Percentiles rank a stretch among this genome's conserved stretches.
phyloP scores from a whole-genome alignment of 2,797 vertebrate species.

The Sebastes minor region DNA sequence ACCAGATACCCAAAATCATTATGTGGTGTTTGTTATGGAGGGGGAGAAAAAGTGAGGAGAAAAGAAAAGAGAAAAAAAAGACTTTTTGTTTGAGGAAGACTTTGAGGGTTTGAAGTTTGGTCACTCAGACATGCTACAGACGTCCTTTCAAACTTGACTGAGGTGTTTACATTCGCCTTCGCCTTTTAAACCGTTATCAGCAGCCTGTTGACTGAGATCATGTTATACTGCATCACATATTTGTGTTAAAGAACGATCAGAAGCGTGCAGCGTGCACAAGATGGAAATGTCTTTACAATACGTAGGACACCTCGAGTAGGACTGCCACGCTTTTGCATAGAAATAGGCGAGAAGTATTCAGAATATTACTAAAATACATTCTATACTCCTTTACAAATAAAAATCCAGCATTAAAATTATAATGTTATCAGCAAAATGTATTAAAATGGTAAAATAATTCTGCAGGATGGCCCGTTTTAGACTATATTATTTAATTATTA shows the following conservation, averaged over 20 bases:
- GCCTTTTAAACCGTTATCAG: conserved; percentile 22
- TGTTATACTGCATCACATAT: not conserved
- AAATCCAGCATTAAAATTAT: not conserved
- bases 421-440: not conserved
- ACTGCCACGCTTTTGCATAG: not conserved
- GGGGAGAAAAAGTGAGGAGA: conserved; percentile 19
- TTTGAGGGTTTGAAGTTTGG: conserved; percentile 54
- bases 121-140: conserved; percentile 48
- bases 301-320: not conserved
- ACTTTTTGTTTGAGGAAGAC: conserved; percentile 66
- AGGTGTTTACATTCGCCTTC: conserved; percentile 32
- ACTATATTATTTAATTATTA: not conserved
- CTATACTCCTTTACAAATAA: not conserved
- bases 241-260: not conserved
- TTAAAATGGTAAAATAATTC: not conserved
- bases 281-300: not conserved
- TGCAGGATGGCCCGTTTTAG: not conserved
- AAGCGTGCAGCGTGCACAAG: not conserved
- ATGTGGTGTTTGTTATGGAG: conserved; percentile 69
- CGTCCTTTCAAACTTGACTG: conserved; percentile 40
- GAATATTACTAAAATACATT: not conserved
- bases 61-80: conserved; percentile 28
- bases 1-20: conserved; percentile 75
- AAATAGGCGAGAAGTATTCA: not conserved
- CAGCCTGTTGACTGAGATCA: not conserved